Percentiles rank a stretch among this genome's conserved stretches.
phyloP scores from a whole-genome alignment of 2,113 vertebrate genomes.

The Psophia crepitans region DNA sequence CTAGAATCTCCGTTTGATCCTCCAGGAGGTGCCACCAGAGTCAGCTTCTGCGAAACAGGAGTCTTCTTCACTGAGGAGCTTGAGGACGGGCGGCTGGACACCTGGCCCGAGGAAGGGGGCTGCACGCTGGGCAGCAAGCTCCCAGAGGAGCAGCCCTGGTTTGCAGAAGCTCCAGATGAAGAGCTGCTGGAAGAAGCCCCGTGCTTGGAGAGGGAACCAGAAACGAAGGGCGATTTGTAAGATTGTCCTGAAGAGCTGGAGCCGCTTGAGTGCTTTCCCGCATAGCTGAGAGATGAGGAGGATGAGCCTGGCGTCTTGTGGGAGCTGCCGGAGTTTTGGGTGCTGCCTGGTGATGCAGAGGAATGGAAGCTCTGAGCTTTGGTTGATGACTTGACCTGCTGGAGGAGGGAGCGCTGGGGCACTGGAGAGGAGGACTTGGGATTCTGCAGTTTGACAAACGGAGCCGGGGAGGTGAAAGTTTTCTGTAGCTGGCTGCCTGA shows the following conservation, averaged over 20 bases:
- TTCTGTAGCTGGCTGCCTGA: constrained; percentile 74
- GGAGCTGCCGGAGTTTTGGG: constrained; percentile 49
- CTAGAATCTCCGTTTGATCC: constrained; percentile 79
- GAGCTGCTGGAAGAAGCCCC: constrained; percentile 64
- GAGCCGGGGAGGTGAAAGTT: constrained; percentile 62
- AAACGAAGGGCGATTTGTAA: constrained; percentile 68
- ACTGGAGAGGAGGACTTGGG: constrained; percentile 69
- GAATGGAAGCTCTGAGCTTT: constrained; percentile 78
- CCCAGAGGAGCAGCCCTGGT: constrained; percentile 64
- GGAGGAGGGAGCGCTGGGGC: constrained; percentile 74
- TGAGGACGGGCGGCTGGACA: constrained; percentile 25
- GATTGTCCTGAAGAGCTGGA: constrained; percentile 62
- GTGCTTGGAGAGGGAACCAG: constrained; percentile 70
- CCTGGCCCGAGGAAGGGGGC: constrained; percentile 37
- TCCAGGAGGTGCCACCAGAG: constrained; percentile 81
- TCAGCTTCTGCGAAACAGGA: constrained; percentile 76
- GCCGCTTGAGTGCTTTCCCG: constrained; percentile 68
- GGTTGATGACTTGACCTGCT: constrained; percentile 73
- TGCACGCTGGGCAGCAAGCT: constrained; percentile 33
- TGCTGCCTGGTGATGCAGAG: not conserved
- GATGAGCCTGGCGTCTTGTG: constrained; percentile 68
- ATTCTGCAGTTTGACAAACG: constrained; percentile 72
- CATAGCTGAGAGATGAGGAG: constrained; percentile 55
- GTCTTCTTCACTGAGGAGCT: constrained; percentile 67
- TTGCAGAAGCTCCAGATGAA: constrained; percentile 46